Evolutionary conservation across 2,888 invertebrate genomes (phyloP).

Genomic region (Leptinotarsa juncta): DNA sequence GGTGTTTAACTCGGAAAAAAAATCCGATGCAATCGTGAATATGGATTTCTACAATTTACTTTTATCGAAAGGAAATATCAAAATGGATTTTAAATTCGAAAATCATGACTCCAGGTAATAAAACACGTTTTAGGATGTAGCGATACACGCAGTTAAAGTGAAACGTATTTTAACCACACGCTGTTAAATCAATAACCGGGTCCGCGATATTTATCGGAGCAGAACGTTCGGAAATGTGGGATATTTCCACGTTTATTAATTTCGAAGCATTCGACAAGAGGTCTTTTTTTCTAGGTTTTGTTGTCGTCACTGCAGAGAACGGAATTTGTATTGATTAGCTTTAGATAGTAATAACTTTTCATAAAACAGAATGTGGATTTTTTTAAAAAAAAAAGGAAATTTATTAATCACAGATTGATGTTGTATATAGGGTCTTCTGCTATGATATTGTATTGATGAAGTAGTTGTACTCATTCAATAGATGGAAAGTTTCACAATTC

Average conservation of each 20-base stretch:
- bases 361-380: too few relatives aligned
- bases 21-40: conserved; percentile 5
- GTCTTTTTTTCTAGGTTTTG: not conserved
- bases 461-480: too few relatives aligned
- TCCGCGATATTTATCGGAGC: not conserved
- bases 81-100: conserved; percentile 37
- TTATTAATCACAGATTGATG: too few relatives aligned
- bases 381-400: too few relatives aligned
- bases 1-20: not conserved
- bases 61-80: conserved; percentile 27
- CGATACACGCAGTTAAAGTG: conserved; percentile 20
- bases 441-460: too few relatives aligned
- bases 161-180: conserved; percentile 4
- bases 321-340: too few relatives aligned
- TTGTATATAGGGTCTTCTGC: too few relatives aligned
- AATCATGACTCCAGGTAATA: conserved; percentile 37
- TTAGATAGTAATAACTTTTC: too few relatives aligned
- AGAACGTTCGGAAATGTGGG: not conserved
- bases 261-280: not conserved
- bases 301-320: too few relatives aligned
- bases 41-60: conserved; percentile 15
- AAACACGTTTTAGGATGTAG: conserved; percentile 29
- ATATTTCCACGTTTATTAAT: not conserved
- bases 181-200: conserved; percentile 20
- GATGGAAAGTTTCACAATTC: too few relatives aligned